A percentile compares a stretch with the other conserved stretches of the same genome.
These are phyloP conservation scores for Phylloscopus whistleri DNA, from an alignment of 2,113 vertebrate species.

Conservation along the genomic window DNA sequence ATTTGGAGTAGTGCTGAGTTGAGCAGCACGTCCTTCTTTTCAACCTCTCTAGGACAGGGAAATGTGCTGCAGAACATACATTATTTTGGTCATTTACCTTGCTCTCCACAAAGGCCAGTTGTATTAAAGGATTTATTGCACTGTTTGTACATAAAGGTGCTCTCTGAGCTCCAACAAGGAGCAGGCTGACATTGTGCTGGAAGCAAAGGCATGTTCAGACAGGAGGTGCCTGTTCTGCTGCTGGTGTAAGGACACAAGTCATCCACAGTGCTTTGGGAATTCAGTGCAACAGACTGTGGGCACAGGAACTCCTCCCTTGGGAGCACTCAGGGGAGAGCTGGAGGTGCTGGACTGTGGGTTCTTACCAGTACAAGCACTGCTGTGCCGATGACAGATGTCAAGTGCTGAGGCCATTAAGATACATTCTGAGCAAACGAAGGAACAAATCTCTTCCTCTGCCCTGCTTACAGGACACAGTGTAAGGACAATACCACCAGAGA, in stretches of 20 bases:
- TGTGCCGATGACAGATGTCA: neutral
- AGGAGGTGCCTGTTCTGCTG: neutral
- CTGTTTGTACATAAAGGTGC: neutral
- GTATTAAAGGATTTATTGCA: neutral
- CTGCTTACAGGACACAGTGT: neutral
- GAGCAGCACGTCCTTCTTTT: neutral
- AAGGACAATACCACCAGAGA: neutral
- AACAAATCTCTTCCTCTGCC: neutral
- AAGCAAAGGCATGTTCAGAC: neutral
- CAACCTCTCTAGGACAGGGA: neutral
- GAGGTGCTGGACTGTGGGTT: neutral
- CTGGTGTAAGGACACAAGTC: neutral
- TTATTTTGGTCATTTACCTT: neutral
- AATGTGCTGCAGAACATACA: neutral
- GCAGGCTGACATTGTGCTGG: neutral
- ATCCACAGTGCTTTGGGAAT: neutral
- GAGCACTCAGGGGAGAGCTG: fast-evolving
- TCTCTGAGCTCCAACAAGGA: neutral
- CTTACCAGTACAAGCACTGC: neutral
- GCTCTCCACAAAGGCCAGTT: neutral
- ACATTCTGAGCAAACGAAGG: neutral
- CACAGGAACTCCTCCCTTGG: neutral
- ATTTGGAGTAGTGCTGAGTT: slow-evolving; percentile 1
- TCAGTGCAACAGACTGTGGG: neutral
- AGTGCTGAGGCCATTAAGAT: neutral